Conservation (phyloP, 2,113 vertebrate genomes). For the Otolemur garnettii region DNA sequence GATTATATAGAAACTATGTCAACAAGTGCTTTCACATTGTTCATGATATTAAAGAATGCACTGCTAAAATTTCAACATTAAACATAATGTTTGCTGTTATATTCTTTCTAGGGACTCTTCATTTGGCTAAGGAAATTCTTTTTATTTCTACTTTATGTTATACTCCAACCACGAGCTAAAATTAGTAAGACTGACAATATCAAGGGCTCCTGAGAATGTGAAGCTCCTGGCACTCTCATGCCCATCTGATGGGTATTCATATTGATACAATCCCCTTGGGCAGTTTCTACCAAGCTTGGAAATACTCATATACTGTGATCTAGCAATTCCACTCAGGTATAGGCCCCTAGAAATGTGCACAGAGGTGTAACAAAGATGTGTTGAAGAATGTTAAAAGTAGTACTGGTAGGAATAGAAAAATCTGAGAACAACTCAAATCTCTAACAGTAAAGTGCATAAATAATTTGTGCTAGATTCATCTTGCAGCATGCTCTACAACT, state of each 20-base stretch:
- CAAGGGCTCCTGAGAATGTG: background rate
- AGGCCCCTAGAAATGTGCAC: background rate
- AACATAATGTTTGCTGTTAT: background rate
- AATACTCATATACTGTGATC: background rate
- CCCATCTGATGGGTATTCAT: background rate
- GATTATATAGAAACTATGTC: background rate
- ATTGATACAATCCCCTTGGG: background rate
- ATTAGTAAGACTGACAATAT: background rate
- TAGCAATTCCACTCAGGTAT: background rate
- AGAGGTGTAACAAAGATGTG: background rate
- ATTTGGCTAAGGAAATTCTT: background rate
- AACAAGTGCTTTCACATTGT: background rate
- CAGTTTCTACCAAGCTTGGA: background rate
- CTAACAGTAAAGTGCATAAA: no score
- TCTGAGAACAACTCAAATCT: background rate
- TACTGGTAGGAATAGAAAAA: background rate
- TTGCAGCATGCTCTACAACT: background rate
- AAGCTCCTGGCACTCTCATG: background rate
- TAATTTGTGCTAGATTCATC: background rate
- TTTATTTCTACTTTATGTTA: background rate
- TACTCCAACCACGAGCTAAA: background rate
- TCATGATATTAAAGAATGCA: background rate
- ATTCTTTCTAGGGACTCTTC: background rate
- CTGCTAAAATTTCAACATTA: background rate
- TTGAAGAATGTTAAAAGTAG: background rate